These are phyloP conservation scores for Hemithea aestivaria DNA, from an alignment of 2,888 invertebrate genomes.

Conservation along the genomic window DNA sequence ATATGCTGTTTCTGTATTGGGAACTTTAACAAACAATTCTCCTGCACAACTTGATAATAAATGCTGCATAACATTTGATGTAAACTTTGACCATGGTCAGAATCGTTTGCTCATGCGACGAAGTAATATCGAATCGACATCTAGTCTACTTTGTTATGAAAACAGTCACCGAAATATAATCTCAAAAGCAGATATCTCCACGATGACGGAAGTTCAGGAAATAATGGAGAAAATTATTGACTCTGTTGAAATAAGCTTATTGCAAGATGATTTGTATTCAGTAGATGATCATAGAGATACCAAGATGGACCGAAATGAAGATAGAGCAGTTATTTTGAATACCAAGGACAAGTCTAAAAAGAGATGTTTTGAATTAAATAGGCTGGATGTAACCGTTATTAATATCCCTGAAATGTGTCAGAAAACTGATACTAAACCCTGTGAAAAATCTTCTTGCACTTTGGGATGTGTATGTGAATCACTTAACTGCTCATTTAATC, in stretches of 20 bases:
- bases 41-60: conserved; percentile 36
- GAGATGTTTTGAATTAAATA: conserved; percentile 73
- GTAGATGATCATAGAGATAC: conserved; percentile 24
- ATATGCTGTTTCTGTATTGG: conserved; percentile 76
- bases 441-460: conserved; percentile 77
- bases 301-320: conserved; percentile 14
- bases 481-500: conserved; percentile 58
- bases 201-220: conserved; percentile 46
- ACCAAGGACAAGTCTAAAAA: conserved; percentile 57
- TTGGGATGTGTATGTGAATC: conserved; percentile 85
- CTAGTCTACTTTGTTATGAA: background rate
- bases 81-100: conserved; percentile 80
- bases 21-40: conserved; percentile 38
- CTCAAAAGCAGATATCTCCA: conserved; percentile 4
- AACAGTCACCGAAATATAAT: background rate
- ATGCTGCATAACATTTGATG: conserved; percentile 71
- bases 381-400: conserved; percentile 83
- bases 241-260: conserved; percentile 80
- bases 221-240: conserved; percentile 77
- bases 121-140: conserved; percentile 23
- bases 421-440: conserved; percentile 37
- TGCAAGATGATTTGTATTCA: conserved; percentile 71
- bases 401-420: conserved; percentile 54
- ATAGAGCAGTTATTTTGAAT: conserved; percentile 5
- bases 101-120: conserved; percentile 74